These are phyloP conservation scores for Drosophila heteroneura DNA, from an alignment of 2,888 invertebrate species.

Conservation along the genomic window DNA sequence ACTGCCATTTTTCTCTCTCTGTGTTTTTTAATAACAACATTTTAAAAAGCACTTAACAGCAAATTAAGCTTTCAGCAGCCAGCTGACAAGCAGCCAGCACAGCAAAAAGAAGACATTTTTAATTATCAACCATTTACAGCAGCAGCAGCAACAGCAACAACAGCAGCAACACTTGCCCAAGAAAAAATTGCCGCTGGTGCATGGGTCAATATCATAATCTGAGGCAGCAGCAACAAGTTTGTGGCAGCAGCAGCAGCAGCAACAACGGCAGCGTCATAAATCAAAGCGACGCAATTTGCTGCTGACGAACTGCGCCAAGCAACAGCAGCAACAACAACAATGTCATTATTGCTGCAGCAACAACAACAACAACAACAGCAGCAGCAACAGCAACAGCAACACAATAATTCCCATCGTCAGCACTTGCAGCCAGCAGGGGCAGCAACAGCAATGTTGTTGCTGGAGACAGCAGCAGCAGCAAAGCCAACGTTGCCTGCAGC, in stretches of 20 bases:
- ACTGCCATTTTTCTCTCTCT: conserved; percentile 9
- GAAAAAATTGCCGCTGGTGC: conserved; percentile 76
- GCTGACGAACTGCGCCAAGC: conserved; percentile 76
- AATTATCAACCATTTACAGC: conserved; percentile 78
- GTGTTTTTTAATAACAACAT: conserved; percentile 67
- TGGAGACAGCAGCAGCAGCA: conserved; percentile 56
- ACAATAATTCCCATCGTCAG: conserved; percentile 72
- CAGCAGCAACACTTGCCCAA: conserved; percentile 37
- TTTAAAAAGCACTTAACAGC: conserved; percentile 77
- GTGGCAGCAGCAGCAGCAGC: conserved; percentile 47
- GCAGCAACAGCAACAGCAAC: conserved; percentile 39
- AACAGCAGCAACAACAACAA: conserved; percentile 51
- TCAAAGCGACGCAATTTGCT: conserved; percentile 83
- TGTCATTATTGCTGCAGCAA: conserved; percentile 39
- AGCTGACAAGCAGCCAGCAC: conserved; percentile 38
- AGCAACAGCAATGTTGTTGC: conserved; percentile 66
- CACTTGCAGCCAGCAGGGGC: conserved; percentile 61
- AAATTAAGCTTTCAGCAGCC: conserved; percentile 77
- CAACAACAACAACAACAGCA: conserved; percentile 49
- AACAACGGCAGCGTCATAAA: conserved; percentile 77
- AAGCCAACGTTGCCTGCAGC: conserved; percentile 33
- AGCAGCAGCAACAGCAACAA: conserved; percentile 44
- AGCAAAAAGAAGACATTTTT: conserved; percentile 73
- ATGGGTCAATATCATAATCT: conserved; percentile 83
- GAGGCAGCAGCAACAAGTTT: conserved; percentile 69